Evolutionary conservation across 2,113 vertebrate genomes (phyloP).

Genomic region (Polypterus bichir): DNA sequence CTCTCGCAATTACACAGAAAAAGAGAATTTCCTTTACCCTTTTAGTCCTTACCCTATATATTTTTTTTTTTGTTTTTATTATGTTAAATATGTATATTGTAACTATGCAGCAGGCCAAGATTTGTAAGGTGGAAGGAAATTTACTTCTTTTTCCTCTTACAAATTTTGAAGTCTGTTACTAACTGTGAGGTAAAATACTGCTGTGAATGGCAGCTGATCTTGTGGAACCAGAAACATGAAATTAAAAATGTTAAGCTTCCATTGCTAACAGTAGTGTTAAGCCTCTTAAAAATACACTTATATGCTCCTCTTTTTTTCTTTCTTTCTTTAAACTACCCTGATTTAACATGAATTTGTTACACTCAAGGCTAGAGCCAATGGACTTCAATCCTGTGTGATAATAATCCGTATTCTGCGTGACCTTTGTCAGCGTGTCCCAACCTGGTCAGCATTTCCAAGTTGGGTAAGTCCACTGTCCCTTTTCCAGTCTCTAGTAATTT

Average conservation of each 20-base stretch:
- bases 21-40: slow-evolving; percentile 76
- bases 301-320: no score
- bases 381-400: slow-evolving; percentile 95
- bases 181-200: slow-evolving; percentile 87
- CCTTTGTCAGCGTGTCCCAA: slow-evolving; percentile 89
- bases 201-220: slow-evolving; percentile 87
- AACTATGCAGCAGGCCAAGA: slow-evolving; percentile 63
- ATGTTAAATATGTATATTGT: slow-evolving; percentile 60
- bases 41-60: slow-evolving; percentile 74
- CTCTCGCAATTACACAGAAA: slow-evolving; percentile 60
- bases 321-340: slow-evolving; percentile 19
- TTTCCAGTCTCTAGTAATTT: no score
- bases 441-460: slow-evolving; percentile 91
- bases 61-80: slow-evolving; percentile 60
- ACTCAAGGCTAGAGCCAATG: slow-evolving; percentile 98
- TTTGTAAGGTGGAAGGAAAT: slow-evolving; percentile 81
- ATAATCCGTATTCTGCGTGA: slow-evolving; percentile 95
- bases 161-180: slow-evolving; percentile 84
- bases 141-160: slow-evolving; percentile 80
- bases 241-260: slow-evolving; percentile 66
- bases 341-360: slow-evolving; percentile 73
- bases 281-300: slow-evolving; percentile 59
- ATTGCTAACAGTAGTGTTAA: slow-evolving; percentile 88
- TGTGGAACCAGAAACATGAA: slow-evolving; percentile 27
- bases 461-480: slow-evolving; percentile 67